Evolutionary conservation across 1,140 invertebrate genomes (phyloP).

Genomic region (Heterodera carotae): DNA sequence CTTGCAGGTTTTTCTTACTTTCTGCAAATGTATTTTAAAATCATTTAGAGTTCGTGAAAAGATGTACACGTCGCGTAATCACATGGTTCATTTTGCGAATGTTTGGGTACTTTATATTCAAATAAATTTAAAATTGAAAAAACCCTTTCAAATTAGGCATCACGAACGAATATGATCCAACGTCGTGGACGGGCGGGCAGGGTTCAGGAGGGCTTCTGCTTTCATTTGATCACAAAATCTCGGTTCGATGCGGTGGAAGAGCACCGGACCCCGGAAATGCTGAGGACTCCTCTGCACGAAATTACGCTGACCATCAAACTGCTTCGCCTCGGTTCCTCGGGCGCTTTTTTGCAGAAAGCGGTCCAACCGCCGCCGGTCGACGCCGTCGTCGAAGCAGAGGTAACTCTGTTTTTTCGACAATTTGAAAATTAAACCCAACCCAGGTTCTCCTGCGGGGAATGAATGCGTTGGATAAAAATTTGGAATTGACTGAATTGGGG

Average conservation of each 20-base stretch:
- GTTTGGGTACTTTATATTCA: constrained; percentile 71
- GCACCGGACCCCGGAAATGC: constrained; percentile 69
- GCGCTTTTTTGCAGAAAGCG: constrained; percentile 68
- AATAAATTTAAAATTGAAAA: constrained; percentile 62
- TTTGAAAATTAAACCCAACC: background rate
- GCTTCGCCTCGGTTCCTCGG: constrained; percentile 67
- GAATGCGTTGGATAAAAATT: constrained; percentile 68
- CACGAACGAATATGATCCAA: constrained; percentile 72
- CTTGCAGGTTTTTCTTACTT: constrained; percentile 71
- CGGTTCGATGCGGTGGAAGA: constrained; percentile 66
- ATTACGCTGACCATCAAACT: constrained; percentile 67
- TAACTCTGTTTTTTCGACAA: constrained; percentile 28
- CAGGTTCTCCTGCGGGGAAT: constrained; percentile 65
- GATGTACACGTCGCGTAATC: constrained; percentile 59
- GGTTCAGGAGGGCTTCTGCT: constrained; percentile 77
- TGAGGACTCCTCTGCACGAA: constrained; percentile 69
- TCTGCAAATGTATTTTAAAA: constrained; percentile 11
- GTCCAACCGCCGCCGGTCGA: constrained; percentile 69
- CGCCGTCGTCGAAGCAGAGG: constrained; percentile 69
- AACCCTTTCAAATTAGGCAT: background rate
- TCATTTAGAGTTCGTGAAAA: constrained; percentile 55
- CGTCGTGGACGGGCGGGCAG: constrained; percentile 74
- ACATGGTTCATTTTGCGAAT: constrained; percentile 62
- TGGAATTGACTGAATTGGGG: constrained; percentile 69
- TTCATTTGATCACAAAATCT: constrained; percentile 72